Evolutionary conservation across 2,797 vertebrate genomes (phyloP), one percentile per base, ranked within the genome.

Genomic region (Gymnopithys bicolor): DNA sequence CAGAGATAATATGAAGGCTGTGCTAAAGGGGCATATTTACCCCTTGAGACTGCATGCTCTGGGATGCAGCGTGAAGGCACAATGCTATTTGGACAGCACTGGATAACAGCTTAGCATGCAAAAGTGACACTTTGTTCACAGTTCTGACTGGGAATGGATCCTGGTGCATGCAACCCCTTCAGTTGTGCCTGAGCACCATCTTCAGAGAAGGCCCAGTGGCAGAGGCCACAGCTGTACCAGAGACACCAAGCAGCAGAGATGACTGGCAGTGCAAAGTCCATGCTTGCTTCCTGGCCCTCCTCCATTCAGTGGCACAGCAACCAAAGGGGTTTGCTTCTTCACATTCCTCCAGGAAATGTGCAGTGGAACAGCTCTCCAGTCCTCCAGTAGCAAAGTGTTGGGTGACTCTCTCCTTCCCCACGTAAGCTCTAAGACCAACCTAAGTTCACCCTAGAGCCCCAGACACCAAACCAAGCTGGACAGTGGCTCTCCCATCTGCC

Each of bases 51-150:
- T 56, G 28, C 30, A 5, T 24, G 30, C 46, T 69, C 58, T 76
- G 62, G 46, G 53, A 88, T 9, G 4, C 3, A 39, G 52, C 5
- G 4, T 14, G 37, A 90, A 81, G 59, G 64, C 33, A 82, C 39
- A 79, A 13, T 1, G 59, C 56, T 83, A 24, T 0, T 41, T 28
- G 60, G 71, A 67, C 45, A 91, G 62, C 2, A 2, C 0, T 10
- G n/a, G n/a, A 37, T 0, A 3, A 39, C 6, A 9, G 3, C 7
- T 75, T 51, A 71, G 35, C 0, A 0, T 4, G 14, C 17, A n/a
- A 5, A 19, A n/a, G 43, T 3, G 3, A 58, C 10, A 10, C 27
- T 43, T 58, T 19, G 27, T 21, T 80, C 76, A 17, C 21, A 8
- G 19, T 25, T 51, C 33, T 0, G 0, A 12, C 41, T 60, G 69